Base-by-base conservation (phyloP, 2,888 invertebrate species). In the Microdon myrmicae region DNA sequence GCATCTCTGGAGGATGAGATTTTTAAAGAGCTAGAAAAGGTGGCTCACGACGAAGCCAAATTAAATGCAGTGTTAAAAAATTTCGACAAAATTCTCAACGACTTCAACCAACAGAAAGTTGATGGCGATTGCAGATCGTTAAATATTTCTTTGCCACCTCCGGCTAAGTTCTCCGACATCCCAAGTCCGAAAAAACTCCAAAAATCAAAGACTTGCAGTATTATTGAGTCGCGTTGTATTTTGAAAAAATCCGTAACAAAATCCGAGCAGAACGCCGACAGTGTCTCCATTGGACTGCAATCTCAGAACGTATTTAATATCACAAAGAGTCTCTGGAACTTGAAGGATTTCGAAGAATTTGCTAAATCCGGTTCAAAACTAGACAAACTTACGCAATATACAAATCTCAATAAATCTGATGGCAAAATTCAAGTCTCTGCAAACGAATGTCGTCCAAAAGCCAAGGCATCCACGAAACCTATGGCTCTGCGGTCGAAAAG, bases 161-260 rank as follows among this genome's bases (percentile, higher is more conserved):
- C 22, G 8, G 5, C 34, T 5, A n/a, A n/a, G n/a, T n/a, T n/a
- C n/a, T n/a, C n/a, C n/a, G n/a, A n/a, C n/a, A 67, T 68, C 3
- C 39, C 37, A 12, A 12, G 22, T 8, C 67, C 68, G 7, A 70
- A 69, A 10, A 67, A 68, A 75, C 76, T 88, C 68, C 84, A 87
- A 71, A 88, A 88, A 74, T 86, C 88, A 1, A 86, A 87, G 73
- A 88, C 88, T 68, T 87, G 87, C 74, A 86, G 86, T 72, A 87
- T 87, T 55, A 87, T 87, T 44, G 87, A 87, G 75, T 87, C 87
- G 1, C 83, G 86, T 59, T 88, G 87, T 73, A 85, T 87, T 68
- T 76, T 86, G 39, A 86, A 87, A 73, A 86, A 86, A 73, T 78
- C 67, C 4, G 47, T 66, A 9, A 68, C 82, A 6, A 81, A 81